A percentile compares a stretch with the other conserved stretches of the same genome.
Conservation (phyloP, 2,113 vertebrate genomes). For the Paracanthobrama guichenoti region DNA sequence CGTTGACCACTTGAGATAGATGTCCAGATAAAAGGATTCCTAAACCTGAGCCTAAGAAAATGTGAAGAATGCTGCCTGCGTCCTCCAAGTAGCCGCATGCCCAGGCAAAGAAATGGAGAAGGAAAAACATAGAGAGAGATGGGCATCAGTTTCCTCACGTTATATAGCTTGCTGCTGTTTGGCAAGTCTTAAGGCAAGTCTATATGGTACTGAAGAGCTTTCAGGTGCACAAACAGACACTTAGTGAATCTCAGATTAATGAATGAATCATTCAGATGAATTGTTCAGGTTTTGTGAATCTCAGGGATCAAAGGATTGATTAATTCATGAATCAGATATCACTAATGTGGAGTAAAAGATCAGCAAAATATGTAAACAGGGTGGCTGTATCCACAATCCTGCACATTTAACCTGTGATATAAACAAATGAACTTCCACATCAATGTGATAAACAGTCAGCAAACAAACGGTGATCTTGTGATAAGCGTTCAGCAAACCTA, state of each 20-base stretch:
- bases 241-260: background rate
- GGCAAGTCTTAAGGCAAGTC: background rate
- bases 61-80: slow-evolving; percentile 41
- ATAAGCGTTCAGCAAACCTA: background rate
- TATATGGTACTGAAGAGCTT: background rate
- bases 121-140: background rate
- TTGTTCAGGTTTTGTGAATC: background rate
- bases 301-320: background rate
- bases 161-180: background rate
- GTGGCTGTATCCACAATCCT: background rate
- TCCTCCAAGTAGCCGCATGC: slow-evolving; percentile 39
- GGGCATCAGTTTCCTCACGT: background rate
- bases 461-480: background rate
- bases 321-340: background rate
- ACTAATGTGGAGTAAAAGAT: background rate
- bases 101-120: background rate
- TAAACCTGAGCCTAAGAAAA: slow-evolving; percentile 17
- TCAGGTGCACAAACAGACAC: slow-evolving; percentile 15
- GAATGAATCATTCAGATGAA: background rate
- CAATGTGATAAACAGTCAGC: slow-evolving; percentile 19
- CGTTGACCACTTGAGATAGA: slow-evolving; percentile 44
- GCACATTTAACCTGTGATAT: background rate
- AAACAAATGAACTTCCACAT: slow-evolving; percentile 23
- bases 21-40: slow-evolving; percentile 37
- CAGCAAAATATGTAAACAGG: background rate